Evolutionary conservation across 2,888 invertebrate genomes (phyloP).

Genomic region (Tetheella fluctuosa): DNA sequence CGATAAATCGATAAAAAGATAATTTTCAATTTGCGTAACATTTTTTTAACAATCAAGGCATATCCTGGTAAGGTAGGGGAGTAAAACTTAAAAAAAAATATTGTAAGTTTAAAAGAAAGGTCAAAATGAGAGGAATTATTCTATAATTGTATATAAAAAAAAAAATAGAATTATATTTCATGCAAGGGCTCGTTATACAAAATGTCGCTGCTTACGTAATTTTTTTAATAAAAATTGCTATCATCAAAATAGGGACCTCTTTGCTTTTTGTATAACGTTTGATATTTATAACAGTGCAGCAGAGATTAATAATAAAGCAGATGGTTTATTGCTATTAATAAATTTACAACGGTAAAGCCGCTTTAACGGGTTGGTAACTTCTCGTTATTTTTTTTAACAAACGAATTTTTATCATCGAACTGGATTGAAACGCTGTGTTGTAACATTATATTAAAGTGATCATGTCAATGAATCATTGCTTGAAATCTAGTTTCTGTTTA

Average conservation of each 20-base stretch:
- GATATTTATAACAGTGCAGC: conserved; percentile 15
- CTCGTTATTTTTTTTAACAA: background rate
- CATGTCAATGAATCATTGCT: too few relatives aligned
- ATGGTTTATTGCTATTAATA: background rate
- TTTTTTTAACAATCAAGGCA: conserved; percentile 57
- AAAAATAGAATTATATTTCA: conserved; percentile 57
- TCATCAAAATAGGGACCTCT: conserved; percentile 57
- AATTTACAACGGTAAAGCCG: background rate
- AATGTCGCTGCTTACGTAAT: background rate
- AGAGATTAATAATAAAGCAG: background rate
- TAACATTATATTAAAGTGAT: background rate
- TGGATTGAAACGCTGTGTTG: background rate
- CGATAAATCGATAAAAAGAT: background rate
- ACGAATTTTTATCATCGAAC: conserved; percentile 1
- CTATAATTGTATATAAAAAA: conserved; percentile 76
- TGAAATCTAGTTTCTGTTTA: background rate
- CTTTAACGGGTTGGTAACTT: background rate
- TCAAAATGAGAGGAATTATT: conserved; percentile 83
- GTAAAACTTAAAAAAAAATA: conserved; percentile 62
- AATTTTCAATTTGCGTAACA: background rate
- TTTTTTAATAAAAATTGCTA: conserved; percentile 12
- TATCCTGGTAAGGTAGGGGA: conserved; percentile 59
- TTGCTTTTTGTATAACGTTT: conserved; percentile 28
- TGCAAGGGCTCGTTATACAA: conserved; percentile 44
- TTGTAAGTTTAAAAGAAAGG: conserved; percentile 78